Conservation (phyloP, 2,797 vertebrate species). For the Dipus sagitta region DNA sequence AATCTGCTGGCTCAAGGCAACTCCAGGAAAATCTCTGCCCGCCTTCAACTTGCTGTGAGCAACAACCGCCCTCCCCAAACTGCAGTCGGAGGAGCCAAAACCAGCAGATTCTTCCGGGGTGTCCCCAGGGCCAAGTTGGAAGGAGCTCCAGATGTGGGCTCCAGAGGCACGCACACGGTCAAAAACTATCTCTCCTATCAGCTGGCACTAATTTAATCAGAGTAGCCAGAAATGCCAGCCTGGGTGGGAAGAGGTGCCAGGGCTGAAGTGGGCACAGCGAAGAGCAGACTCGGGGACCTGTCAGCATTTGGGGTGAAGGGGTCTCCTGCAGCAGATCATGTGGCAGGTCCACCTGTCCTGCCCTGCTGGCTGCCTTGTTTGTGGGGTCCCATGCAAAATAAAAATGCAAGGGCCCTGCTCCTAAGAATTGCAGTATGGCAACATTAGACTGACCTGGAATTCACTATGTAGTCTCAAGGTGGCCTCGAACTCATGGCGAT, state of each 20-base stretch:
- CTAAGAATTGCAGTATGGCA: background rate
- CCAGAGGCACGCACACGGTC: background rate
- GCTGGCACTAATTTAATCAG: background rate
- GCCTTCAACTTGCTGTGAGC: background rate
- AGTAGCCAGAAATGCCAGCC: background rate
- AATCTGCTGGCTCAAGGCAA: background rate
- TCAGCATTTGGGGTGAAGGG: background rate
- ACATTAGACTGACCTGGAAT: too few relatives aligned
- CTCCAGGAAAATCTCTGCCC: background rate
- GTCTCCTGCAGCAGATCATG: rapidly evolving
- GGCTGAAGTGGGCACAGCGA: background rate
- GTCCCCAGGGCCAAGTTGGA: background rate
- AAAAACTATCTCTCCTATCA: background rate
- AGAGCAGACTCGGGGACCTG: background rate
- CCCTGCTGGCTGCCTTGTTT: rapidly evolving
- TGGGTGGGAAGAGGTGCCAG: background rate
- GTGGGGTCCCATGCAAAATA: background rate
- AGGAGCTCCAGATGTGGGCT: background rate
- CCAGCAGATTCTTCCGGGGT: background rate
- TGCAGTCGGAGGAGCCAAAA: background rate
- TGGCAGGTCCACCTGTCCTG: background rate
- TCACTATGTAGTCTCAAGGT: too few relatives aligned
- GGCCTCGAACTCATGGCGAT: too few relatives aligned
- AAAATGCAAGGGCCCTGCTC: background rate
- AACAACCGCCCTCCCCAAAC: background rate